Percentiles rank a stretch among this genome's conserved stretches.
phyloP scores from a whole-genome alignment of 2,888 invertebrate genomes.

The Stenodera caucasica region DNA sequence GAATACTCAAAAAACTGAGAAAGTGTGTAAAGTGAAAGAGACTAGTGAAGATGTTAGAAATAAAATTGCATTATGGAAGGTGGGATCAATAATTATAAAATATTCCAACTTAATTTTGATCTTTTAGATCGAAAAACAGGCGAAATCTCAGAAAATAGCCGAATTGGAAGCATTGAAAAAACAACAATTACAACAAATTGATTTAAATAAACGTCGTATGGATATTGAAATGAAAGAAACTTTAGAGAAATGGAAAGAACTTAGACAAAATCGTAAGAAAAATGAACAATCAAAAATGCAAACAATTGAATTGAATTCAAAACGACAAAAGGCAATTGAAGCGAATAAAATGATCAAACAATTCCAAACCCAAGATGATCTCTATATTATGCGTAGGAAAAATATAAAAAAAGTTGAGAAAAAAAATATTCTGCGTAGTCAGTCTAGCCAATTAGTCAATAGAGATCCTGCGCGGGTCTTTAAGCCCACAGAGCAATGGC shows the following conservation, averaged over 20 bases:
- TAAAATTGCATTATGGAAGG: slow-evolving; percentile 44
- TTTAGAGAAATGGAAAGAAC: slow-evolving; percentile 39
- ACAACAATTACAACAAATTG: slow-evolving; percentile 32
- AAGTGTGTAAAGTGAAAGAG: slow-evolving; percentile 14
- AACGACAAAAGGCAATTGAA: slow-evolving; percentile 28
- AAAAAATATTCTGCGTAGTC: slow-evolving; percentile 32
- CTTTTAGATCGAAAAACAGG: slow-evolving; percentile 39
- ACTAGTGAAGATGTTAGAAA: slow-evolving; percentile 23
- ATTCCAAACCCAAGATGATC: slow-evolving; percentile 50
- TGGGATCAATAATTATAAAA: slow-evolving; percentile 16
- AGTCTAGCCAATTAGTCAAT: slow-evolving; percentile 33
- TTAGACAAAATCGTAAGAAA: slow-evolving; percentile 26
- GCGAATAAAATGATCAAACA: slow-evolving; percentile 52
- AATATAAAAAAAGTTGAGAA: slow-evolving; percentile 27
- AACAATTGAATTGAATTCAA: slow-evolving; percentile 20
- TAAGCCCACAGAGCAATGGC: slow-evolving; percentile 52
- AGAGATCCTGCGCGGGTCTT: slow-evolving; percentile 49
- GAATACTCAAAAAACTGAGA: slow-evolving; percentile 15
- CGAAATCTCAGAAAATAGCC: slow-evolving; percentile 48
- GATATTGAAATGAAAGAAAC: slow-evolving; percentile 40
- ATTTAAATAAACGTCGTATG: slow-evolving; percentile 37
- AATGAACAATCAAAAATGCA: slow-evolving; percentile 27
- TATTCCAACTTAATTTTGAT: slow-evolving; percentile 9
- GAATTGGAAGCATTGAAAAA: slow-evolving; percentile 29
- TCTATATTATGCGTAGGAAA: slow-evolving; percentile 43